phyloP scores from a whole-genome alignment of 2,797 vertebrate species.

The Sebastiscus albofasciatus region DNA sequence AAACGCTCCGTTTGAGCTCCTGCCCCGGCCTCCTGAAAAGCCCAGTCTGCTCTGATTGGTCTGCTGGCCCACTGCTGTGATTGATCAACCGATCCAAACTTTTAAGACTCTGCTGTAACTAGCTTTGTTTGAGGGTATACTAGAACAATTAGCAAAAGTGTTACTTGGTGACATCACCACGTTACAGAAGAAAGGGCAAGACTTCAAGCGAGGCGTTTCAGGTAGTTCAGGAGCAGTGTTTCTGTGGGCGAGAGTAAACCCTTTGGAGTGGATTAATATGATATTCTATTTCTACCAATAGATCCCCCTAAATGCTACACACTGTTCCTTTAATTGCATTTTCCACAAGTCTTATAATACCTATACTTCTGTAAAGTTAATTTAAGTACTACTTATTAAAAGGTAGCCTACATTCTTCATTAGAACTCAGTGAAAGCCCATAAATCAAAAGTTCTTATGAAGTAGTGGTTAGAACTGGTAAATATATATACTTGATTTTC shows the following conservation, averaged over 20 bases:
- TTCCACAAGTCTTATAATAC: background rate
- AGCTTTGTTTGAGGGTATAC: no score
- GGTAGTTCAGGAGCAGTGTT: no score
- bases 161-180: no score
- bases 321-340: background rate
- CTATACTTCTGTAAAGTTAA: background rate
- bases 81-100: no score
- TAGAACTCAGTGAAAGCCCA: background rate
- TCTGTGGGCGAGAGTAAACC: no score
- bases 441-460: background rate
- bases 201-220: no score
- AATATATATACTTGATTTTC: background rate
- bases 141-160: no score
- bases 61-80: no score
- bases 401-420: background rate
- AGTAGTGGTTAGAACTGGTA: background rate
- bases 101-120: no score
- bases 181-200: no score
- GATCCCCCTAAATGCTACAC: background rate
- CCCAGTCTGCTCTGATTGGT: no score
- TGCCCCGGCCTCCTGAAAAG: background rate
- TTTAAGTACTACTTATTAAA: background rate
- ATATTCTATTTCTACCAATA: background rate
- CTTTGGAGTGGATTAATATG: background rate
- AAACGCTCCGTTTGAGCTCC: background rate